A percentile compares a stretch with the other conserved stretches of the same genome.
Evolutionary conservation across 2,888 invertebrate genomes (phyloP).

Genomic region (Cephus rjabovi): DNA sequence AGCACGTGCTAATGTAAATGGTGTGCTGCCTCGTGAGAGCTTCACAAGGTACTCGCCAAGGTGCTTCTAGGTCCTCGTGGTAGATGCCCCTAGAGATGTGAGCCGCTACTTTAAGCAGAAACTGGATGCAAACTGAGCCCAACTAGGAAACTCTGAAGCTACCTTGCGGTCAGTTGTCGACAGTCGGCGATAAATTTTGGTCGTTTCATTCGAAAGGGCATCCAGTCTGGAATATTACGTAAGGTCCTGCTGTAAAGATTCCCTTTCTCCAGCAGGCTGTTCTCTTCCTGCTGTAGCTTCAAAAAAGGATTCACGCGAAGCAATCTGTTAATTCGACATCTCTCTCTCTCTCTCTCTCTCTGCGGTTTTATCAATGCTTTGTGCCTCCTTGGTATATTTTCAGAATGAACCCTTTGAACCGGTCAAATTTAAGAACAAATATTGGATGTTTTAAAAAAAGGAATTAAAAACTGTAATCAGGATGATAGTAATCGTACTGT

Average conservation of each 20-base stretch:
- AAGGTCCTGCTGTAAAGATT: too few relatives aligned
- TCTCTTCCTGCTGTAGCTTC: neutral
- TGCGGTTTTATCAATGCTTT: neutral
- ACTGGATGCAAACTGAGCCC: too few relatives aligned
- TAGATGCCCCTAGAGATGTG: neutral
- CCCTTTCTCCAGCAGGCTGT: too few relatives aligned
- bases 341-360: neutral
- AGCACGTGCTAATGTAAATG: conserved; percentile 6
- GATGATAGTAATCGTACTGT: neutral
- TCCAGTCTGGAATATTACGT: too few relatives aligned
- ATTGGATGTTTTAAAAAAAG: neutral
- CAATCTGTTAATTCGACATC: neutral
- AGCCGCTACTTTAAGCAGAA: neutral
- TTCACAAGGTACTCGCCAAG: neutral
- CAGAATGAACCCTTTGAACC: neutral
- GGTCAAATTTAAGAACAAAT: neutral
- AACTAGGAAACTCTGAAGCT: too few relatives aligned
- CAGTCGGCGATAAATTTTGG: neutral
- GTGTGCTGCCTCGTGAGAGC: neutral
- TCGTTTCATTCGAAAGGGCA: neutral
- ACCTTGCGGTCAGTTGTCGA: neutral
- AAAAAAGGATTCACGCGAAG: neutral
- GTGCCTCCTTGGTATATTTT: neutral
- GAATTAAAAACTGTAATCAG: neutral
- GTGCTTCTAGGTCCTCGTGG: neutral